Percentiles rank a stretch among this genome's conserved stretches.
Conservation (phyloP, 2,113 vertebrate genomes). For the Ctenodactylus gundi region DNA sequence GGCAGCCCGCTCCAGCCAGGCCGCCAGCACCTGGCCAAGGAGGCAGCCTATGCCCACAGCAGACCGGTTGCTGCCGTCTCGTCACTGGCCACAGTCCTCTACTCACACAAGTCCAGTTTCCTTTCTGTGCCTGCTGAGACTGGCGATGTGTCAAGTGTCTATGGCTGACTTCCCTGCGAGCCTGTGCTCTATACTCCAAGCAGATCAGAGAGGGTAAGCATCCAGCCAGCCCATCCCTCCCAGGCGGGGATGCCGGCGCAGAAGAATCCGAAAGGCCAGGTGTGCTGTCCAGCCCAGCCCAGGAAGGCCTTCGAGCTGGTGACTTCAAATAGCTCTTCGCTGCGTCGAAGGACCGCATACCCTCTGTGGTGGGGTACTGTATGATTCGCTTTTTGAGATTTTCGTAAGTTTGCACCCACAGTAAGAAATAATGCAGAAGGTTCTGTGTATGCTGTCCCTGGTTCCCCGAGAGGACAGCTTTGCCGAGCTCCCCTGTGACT, state of each 20-base stretch:
- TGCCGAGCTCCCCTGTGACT: too few species aligned
- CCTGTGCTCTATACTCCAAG: constrained; percentile 7
- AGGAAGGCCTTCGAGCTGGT: background rate
- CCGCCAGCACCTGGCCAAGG: too few species aligned
- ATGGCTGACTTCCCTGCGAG: background rate
- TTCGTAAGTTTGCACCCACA: too few species aligned
- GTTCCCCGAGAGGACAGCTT: too few species aligned
- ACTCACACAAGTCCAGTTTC: constrained; percentile 1
- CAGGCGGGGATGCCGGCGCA: background rate
- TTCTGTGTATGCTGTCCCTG: too few species aligned
- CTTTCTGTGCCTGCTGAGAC: background rate
- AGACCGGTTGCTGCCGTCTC: too few species aligned
- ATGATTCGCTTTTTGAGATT: too few species aligned
- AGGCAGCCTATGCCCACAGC: too few species aligned
- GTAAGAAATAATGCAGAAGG: too few species aligned
- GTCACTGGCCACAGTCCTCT: background rate
- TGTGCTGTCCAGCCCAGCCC: background rate
- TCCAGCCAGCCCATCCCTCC: background rate
- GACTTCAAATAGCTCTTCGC: background rate
- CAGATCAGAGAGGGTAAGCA: background rate
- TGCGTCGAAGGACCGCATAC: too few species aligned
- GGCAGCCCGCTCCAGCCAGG: too few species aligned
- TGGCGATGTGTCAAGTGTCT: background rate
- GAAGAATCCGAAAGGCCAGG: background rate
- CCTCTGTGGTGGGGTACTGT: too few species aligned